Evolutionary conservation across 2,888 invertebrate species (phyloP).

Genomic region (Amphimallon solstitiale): DNA sequence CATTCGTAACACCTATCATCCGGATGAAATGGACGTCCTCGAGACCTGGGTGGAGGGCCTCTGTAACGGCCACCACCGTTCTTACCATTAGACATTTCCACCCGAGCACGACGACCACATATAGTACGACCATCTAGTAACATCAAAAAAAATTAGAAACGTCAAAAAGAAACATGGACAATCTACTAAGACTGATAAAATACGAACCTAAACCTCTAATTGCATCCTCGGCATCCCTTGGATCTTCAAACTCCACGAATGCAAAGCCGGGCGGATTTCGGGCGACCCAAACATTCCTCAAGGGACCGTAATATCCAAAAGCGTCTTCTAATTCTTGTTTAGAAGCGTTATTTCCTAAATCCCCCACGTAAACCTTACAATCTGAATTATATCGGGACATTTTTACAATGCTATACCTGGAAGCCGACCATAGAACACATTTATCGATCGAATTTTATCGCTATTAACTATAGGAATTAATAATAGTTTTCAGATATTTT

Average conservation of each 20-base stretch:
- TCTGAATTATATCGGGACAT: slow-evolving; percentile 86
- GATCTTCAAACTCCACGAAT: slow-evolving; percentile 93
- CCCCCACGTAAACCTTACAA: slow-evolving; percentile 96
- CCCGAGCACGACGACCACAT: slow-evolving; percentile 89
- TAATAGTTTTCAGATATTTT: slow-evolving; percentile 5
- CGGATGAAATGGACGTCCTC: slow-evolving; percentile 83
- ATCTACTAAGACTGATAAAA: not conserved
- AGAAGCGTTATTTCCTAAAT: slow-evolving; percentile 89
- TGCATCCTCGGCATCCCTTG: slow-evolving; percentile 92
- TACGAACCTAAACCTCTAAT: slow-evolving; percentile 67
- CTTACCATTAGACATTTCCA: slow-evolving; percentile 92
- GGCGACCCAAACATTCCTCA: slow-evolving; percentile 98
- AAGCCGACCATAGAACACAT: slow-evolving; percentile 7
- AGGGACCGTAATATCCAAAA: slow-evolving; percentile 90
- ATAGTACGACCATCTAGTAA: slow-evolving; percentile 80
- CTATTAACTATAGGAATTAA: slow-evolving; percentile 1
- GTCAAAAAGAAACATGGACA: not conserved
- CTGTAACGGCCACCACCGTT: slow-evolving; percentile 65
- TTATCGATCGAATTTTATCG: slow-evolving; percentile 31
- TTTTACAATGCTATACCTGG: slow-evolving; percentile 49
- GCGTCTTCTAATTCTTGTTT: slow-evolving; percentile 94
- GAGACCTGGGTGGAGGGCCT: slow-evolving; percentile 70
- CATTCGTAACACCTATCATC: slow-evolving; percentile 96
- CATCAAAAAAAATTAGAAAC: not conserved
- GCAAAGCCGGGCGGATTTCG: slow-evolving; percentile 96